Evolutionary conservation across 2,888 invertebrate genomes (phyloP).

Genomic region (Leucoma salicis): DNA sequence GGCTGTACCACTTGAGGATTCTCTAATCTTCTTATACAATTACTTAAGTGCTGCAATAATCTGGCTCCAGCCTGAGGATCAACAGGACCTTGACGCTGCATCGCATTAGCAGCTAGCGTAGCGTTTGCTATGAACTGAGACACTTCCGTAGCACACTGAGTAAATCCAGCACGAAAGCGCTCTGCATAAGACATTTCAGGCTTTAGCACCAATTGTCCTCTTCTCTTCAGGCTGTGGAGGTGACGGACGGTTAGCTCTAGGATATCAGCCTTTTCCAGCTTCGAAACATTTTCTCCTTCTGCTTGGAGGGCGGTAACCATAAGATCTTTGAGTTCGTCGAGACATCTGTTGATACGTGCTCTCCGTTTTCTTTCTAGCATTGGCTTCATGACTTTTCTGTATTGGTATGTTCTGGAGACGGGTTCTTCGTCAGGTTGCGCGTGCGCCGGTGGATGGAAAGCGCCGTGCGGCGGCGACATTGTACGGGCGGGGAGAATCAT

Average conservation of each 20-base stretch:
- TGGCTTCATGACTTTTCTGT: constrained; percentile 96
- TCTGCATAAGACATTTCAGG: constrained; percentile 89
- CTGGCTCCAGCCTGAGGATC: constrained; percentile 92
- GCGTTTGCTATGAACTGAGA: constrained; percentile 84
- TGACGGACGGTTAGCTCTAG: constrained; percentile 92
- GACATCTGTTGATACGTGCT: constrained; percentile 93
- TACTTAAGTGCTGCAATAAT: constrained; percentile 91
- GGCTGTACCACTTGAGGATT: constrained; percentile 84
- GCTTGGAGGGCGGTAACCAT: constrained; percentile 93
- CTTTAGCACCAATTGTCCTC: constrained; percentile 81
- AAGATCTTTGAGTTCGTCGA: constrained; percentile 93
- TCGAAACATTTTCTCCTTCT: constrained; percentile 94
- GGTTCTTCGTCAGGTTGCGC: constrained; percentile 78
- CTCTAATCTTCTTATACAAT: constrained; percentile 86
- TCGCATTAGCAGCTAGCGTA: constrained; percentile 90
- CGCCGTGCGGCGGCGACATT: constrained; percentile 78
- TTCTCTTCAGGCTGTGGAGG: constrained; percentile 89
- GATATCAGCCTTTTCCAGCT: constrained; percentile 93
- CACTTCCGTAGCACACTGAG: constrained; percentile 94
- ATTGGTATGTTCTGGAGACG: constrained; percentile 94
- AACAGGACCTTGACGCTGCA: constrained; percentile 84
- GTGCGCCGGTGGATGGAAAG: constrained; percentile 73
- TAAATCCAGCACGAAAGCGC: constrained; percentile 92
- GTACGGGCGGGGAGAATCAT: constrained; percentile 78
- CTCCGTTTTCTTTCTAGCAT: constrained; percentile 93